Base-by-base conservation (phyloP, 2,113 vertebrate species). In the human region DNA sequence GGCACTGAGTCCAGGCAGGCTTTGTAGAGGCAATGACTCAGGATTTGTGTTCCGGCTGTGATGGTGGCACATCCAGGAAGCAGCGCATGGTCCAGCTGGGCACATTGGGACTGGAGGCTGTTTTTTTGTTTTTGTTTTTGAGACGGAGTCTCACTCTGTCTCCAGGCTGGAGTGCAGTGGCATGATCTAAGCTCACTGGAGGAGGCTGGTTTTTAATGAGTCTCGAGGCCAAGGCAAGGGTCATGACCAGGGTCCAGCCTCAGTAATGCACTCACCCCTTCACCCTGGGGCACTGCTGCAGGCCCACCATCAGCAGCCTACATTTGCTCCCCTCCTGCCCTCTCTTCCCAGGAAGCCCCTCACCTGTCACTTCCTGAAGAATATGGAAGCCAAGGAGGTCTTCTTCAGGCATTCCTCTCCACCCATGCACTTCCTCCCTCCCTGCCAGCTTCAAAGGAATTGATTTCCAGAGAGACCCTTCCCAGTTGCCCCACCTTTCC, bases 321-420 rank as follows among this genome's bases (percentile, higher is more conserved):
- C 35, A 2, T 43, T 0, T 0, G 0, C 2, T 30, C 9, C 48
- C 25, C 30, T 30, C 8, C 6, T 1, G 22, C 10, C 52, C 45
- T 17, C 3, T 17, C 55, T 87, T 45, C 32, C 79, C 64, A 8
- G 23, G 32, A 45, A 81, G 13, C 2, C 88, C 79, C 50, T 64
- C 13, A 45, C 50, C 72, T 18, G 23, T 23, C 50, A 1, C 38
- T 45, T 80, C 50, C 4, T 13, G 59, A 73, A 73, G 45, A 48
- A 79, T 23, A 38, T 57, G 16, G 84, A 73, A 5, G 11, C 48
- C 35, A 1, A 5, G 0, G 2, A 20, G 6, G 45, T 70, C 45
- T 55, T 38, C 48, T 23, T 38, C 55, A 8, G 66, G 20, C 22
- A 6, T 8, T 0, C 11, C 14, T 64, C 50, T 48, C 38, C 40